Conservation (phyloP, 1,140 invertebrate genomes). For the Prorops nasuta region DNA sequence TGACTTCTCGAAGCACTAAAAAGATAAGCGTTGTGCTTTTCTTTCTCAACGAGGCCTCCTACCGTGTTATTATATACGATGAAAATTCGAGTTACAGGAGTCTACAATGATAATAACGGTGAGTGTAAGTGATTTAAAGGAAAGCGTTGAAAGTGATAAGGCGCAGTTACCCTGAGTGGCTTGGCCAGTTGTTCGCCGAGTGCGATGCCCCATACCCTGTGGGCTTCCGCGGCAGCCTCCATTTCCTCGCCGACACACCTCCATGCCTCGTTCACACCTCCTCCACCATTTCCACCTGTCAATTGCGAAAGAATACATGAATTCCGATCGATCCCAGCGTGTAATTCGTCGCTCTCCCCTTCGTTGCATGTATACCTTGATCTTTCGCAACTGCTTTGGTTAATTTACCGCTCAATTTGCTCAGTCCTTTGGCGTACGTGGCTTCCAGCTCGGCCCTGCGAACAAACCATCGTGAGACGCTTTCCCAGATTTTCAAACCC, state of each 20-base stretch:
- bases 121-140: too few relatives aligned
- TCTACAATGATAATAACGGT: too few relatives aligned
- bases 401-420: slow-evolving; percentile 82
- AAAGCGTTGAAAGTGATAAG: too few relatives aligned
- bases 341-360: not conserved
- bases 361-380: slow-evolving; percentile 37
- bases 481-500: not conserved
- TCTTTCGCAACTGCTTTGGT: slow-evolving; percentile 72
- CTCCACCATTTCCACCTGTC: slow-evolving; percentile 67
- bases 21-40: too few relatives aligned
- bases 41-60: too few relatives aligned
- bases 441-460: slow-evolving; percentile 84
- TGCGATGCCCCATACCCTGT: slow-evolving; percentile 75
- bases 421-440: slow-evolving; percentile 85
- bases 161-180: slow-evolving; percentile 72
- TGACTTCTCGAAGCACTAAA: too few relatives aligned
- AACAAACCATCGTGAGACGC: slow-evolving; percentile 38
- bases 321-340: too few relatives aligned
- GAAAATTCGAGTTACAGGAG: too few relatives aligned
- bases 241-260: slow-evolving; percentile 85
- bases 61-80: too few relatives aligned
- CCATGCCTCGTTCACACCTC: slow-evolving; percentile 85
- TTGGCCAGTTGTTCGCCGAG: slow-evolving; percentile 86
- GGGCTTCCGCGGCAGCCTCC: slow-evolving; percentile 85
- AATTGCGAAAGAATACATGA: slow-evolving; percentile 1